Evolutionary conservation across 2,113 vertebrate genomes (phyloP).

Genomic region (Salminus brasiliensis): DNA sequence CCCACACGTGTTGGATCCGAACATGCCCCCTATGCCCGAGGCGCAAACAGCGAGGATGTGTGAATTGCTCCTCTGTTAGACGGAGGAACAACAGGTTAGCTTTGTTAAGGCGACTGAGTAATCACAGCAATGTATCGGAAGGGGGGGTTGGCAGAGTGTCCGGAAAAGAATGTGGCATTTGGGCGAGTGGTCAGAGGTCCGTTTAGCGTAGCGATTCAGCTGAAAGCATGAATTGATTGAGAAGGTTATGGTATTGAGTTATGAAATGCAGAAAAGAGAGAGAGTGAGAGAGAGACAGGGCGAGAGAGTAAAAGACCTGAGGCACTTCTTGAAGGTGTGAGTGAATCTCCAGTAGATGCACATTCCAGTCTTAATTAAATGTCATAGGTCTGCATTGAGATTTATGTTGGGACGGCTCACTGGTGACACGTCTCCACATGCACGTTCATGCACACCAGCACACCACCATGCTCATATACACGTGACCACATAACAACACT

Average conservation of each 20-base stretch:
- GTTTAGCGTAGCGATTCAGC: neutral
- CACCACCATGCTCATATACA: neutral
- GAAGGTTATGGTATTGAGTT: neutral
- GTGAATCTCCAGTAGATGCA: neutral
- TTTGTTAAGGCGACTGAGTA: slow-evolving; percentile 25
- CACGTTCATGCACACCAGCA: too few species aligned
- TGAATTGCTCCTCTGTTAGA: slow-evolving; percentile 43
- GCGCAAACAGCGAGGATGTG: neutral
- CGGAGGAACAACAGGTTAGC: slow-evolving; percentile 15
- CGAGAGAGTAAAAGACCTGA: neutral
- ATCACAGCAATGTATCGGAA: slow-evolving; percentile 17
- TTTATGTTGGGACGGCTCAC: neutral
- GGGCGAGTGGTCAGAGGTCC: neutral
- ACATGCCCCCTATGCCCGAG: neutral
- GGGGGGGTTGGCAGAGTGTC: neutral
- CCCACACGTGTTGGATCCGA: slow-evolving; percentile 23
- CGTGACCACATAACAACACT: neutral
- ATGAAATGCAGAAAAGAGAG: neutral
- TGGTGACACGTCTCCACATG: neutral
- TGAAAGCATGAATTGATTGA: neutral
- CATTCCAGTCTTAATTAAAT: neutral
- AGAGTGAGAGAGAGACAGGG: neutral
- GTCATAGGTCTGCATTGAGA: neutral
- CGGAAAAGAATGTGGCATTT: neutral
- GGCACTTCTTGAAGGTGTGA: neutral